These are phyloP conservation scores for Lytechinus pictus DNA, from an alignment of 35 echinoderm and acorn worm species.

Conservation along the genomic window DNA sequence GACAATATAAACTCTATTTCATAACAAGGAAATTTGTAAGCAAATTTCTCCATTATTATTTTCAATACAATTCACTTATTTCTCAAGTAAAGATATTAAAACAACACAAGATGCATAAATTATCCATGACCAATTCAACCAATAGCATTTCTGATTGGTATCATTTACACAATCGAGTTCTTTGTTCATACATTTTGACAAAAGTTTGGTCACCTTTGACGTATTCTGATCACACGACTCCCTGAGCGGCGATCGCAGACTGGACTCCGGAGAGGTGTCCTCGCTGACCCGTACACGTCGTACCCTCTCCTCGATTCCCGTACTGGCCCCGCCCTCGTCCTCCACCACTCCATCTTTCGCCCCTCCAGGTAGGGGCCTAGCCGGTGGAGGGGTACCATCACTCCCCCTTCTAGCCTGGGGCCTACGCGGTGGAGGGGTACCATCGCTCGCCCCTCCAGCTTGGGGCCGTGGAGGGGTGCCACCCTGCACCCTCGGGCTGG, in stretches of 20 bases:
- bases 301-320: neutral
- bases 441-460: neutral
- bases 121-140: too few species aligned
- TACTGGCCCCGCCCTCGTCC: neutral
- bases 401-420: neutral
- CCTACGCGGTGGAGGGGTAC: neutral
- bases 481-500: neutral
- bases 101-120: too few species aligned
- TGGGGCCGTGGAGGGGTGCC: neutral
- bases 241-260: neutral
- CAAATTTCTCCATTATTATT: too few species aligned
- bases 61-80: too few species aligned
- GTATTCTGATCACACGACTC: constrained; percentile 25
- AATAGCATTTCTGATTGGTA: too few species aligned
- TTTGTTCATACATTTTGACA: too few species aligned
- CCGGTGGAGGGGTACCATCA: neutral
- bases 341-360: neutral
- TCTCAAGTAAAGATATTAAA: too few species aligned
- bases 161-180: too few species aligned
- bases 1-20: too few species aligned
- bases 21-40: too few species aligned
- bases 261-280: neutral
- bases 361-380: neutral
- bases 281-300: neutral
- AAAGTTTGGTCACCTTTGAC: neutral